A percentile compares a stretch with the other conserved stretches of the same genome.
phyloP scores from a whole-genome alignment of 92 coral and sea anemone species.

The Siderastrea radians region DNA sequence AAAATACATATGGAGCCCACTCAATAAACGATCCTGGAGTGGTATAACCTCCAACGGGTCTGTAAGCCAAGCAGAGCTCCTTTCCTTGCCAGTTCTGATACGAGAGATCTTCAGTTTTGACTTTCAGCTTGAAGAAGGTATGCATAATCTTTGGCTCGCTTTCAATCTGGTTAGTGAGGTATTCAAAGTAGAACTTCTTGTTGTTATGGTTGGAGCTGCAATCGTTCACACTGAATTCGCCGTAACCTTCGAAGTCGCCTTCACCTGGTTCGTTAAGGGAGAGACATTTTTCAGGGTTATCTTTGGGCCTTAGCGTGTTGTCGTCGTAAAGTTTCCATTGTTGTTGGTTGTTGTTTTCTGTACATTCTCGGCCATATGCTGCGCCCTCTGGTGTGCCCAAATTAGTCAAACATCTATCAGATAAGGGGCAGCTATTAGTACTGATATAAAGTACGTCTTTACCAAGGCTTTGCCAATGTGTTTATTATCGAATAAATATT shows the following conservation, averaged over 20 bases:
- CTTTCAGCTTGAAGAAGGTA: slow-evolving; percentile 17
- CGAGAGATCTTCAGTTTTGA: not conserved
- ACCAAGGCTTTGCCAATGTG: not conserved
- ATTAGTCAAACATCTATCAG: slow-evolving; percentile 15
- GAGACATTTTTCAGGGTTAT: slow-evolving; percentile 16
- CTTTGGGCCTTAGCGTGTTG: not conserved
- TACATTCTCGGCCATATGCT: slow-evolving; percentile 1
- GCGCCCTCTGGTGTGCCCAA: not conserved
- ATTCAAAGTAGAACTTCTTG: slow-evolving; percentile 22
- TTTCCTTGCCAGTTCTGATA: slow-evolving; percentile 7
- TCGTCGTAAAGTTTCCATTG: not conserved
- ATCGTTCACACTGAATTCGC: slow-evolving; percentile 7
- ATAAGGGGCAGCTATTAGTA: not conserved
- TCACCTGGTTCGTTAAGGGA: slow-evolving; percentile 3
- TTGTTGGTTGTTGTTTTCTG: not conserved
- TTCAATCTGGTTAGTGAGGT: not conserved
- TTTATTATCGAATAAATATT: not conserved
- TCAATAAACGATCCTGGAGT: not conserved
- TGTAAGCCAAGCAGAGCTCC: slow-evolving; percentile 18
- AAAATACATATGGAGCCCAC: not conserved
- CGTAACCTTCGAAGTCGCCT: not conserved
- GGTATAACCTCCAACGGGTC: not conserved
- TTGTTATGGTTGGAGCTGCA: slow-evolving; percentile 9
- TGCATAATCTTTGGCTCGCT: not conserved
- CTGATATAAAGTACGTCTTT: not conserved